Evolutionary conservation across 2,113 vertebrate genomes (phyloP).

Genomic region (Azemiops feae): DNA sequence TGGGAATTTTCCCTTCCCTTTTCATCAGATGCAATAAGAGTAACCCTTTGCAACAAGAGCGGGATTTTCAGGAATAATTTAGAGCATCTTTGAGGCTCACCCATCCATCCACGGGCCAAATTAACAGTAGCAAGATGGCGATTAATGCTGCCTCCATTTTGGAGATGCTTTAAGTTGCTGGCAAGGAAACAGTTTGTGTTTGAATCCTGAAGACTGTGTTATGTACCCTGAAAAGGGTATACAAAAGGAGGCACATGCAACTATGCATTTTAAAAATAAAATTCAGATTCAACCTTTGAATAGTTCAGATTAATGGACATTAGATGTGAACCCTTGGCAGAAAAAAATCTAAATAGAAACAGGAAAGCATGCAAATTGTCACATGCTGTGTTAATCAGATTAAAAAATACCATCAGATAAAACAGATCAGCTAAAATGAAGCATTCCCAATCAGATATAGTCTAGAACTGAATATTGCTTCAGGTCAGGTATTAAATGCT

Average conservation of each 20-base stretch:
- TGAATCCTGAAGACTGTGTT: background rate
- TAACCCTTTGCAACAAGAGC: background rate
- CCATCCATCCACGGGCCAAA: background rate
- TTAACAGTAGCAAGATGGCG: background rate
- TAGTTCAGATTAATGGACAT: background rate
- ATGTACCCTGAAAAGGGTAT: background rate
- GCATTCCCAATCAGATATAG: background rate
- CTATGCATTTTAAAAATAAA: background rate
- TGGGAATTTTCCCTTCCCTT: background rate
- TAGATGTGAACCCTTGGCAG: background rate
- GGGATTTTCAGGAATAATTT: background rate
- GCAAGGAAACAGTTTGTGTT: background rate
- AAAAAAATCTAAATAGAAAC: background rate
- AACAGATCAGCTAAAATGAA: background rate
- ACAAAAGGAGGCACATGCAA: background rate
- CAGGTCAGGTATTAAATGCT: background rate
- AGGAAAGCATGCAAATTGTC: background rate
- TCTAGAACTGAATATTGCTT: background rate
- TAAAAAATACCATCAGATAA: background rate
- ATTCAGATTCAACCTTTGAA: background rate
- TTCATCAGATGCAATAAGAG: background rate
- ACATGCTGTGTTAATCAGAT: background rate
- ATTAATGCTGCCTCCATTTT: background rate
- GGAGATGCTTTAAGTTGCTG: background rate
- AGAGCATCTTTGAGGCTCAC: background rate